phyloP scores from a whole-genome alignment of 2,888 invertebrate species.

The Alloscopus bannaensis region DNA sequence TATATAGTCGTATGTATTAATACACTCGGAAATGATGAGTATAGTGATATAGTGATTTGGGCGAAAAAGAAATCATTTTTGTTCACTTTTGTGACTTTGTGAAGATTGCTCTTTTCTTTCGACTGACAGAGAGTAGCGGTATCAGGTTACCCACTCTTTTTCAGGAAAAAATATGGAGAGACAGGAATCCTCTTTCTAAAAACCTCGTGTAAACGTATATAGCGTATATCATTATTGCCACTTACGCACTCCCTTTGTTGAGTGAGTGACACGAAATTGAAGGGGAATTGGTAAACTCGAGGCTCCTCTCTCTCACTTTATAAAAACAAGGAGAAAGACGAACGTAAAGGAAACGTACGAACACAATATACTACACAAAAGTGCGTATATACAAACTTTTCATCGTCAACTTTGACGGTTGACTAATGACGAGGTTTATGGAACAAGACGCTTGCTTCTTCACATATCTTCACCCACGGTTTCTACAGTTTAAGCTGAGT shows the following conservation, averaged over 20 bases:
- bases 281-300: too few species aligned
- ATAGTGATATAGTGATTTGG: too few species aligned
- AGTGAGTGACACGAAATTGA: too few species aligned
- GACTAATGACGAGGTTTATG: slow-evolving; percentile 16
- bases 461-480: not conserved
- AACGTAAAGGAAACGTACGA: not conserved
- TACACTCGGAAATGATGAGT: too few species aligned
- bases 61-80: not conserved
- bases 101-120: not conserved
- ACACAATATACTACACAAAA: not conserved
- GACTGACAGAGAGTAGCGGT: not conserved
- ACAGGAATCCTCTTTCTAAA: too few species aligned
- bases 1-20: too few species aligned
- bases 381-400: too few species aligned
- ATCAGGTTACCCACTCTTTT: slow-evolving; percentile 5
- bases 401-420: slow-evolving; percentile 2
- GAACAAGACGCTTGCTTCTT: not conserved
- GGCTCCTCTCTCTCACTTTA: not conserved
- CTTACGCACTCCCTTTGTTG: not conserved
- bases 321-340: not conserved
- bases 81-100: slow-evolving; percentile 1
- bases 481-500: too few species aligned
- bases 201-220: too few species aligned
- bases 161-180: too few species aligned
- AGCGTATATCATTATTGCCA: not conserved